Evolutionary conservation across 2,888 invertebrate genomes (phyloP).

Genomic region (Hetaerina titia): DNA sequence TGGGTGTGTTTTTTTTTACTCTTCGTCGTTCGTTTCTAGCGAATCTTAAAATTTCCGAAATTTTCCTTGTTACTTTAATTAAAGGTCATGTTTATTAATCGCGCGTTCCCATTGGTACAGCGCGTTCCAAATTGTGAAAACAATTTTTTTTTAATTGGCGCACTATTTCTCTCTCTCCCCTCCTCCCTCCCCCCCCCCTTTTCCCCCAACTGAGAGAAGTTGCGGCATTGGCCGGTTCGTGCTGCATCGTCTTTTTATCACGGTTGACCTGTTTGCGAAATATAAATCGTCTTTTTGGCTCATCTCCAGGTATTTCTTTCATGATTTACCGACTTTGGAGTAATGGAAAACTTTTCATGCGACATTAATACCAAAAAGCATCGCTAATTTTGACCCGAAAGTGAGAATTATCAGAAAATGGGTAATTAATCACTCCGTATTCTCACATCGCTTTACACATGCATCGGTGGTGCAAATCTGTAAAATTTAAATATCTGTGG

Average conservation of each 20-base stretch:
- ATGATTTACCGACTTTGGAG: neutral
- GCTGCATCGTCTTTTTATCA: neutral
- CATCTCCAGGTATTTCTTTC: conserved; percentile 10
- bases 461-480: neutral
- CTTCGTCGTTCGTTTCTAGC: neutral
- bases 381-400: neutral
- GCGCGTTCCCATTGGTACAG: neutral
- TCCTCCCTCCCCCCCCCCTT: neutral
- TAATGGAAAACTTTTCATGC: neutral
- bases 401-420: neutral
- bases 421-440: neutral
- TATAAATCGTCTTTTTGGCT: neutral
- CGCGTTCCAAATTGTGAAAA: neutral
- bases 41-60: conserved; percentile 3
- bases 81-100: conserved; percentile 27
- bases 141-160: neutral
- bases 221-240: neutral
- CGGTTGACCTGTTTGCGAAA: conserved; percentile 4
- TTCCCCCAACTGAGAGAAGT: neutral
- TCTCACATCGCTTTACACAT: neutral
- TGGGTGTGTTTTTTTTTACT: neutral
- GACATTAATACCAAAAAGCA: neutral
- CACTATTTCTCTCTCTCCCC: neutral
- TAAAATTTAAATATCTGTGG: neutral
- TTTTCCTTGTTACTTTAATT: conserved; percentile 2